Evolutionary conservation across 2,113 vertebrate genomes (phyloP).

Genomic region (Seriola quinqueradiata): DNA sequence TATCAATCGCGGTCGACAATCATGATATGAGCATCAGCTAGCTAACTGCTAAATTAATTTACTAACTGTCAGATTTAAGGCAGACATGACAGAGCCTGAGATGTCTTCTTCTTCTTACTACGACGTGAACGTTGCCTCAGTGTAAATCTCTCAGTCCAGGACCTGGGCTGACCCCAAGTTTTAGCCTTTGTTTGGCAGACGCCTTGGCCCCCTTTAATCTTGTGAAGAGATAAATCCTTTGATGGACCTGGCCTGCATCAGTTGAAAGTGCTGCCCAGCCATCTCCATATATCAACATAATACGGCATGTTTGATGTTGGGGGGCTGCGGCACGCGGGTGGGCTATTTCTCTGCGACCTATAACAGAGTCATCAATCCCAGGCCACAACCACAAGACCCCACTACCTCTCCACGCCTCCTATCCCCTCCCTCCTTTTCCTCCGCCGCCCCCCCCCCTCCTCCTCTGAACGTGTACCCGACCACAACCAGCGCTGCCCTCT

Average conservation of each 20-base stretch:
- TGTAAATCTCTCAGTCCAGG: slow-evolving; percentile 76
- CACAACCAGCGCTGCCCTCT: slow-evolving; percentile 67
- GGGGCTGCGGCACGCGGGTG: slow-evolving; percentile 73
- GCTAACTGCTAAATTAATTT: slow-evolving; percentile 27
- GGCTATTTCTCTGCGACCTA: slow-evolving; percentile 65
- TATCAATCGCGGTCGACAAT: slow-evolving; percentile 18
- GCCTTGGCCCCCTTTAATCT: slow-evolving; percentile 86
- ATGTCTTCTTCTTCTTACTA: slow-evolving; percentile 42
- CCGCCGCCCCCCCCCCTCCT: slow-evolving; percentile 11
- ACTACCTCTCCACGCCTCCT: slow-evolving; percentile 37
- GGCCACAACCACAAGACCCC: slow-evolving; percentile 50
- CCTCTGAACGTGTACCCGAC: slow-evolving; percentile 30
- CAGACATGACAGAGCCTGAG: slow-evolving; percentile 12
- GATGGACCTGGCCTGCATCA: slow-evolving; percentile 82
- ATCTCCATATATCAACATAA: slow-evolving; percentile 84
- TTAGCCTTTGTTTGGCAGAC: slow-evolving; percentile 84
- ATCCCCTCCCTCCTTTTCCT: slow-evolving; percentile 10
- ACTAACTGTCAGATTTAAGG: slow-evolving; percentile 25
- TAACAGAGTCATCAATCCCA: slow-evolving; percentile 78
- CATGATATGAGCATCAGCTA: not conserved
- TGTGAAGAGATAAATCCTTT: slow-evolving; percentile 83
- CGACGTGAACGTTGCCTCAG: slow-evolving; percentile 39
- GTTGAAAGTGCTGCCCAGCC: slow-evolving; percentile 80
- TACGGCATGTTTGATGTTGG: slow-evolving; percentile 81
- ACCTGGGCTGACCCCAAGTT: slow-evolving; percentile 76